Base-by-base conservation (phyloP, 2,113 vertebrate species). In the Petrocephalus microphthalmus region DNA sequence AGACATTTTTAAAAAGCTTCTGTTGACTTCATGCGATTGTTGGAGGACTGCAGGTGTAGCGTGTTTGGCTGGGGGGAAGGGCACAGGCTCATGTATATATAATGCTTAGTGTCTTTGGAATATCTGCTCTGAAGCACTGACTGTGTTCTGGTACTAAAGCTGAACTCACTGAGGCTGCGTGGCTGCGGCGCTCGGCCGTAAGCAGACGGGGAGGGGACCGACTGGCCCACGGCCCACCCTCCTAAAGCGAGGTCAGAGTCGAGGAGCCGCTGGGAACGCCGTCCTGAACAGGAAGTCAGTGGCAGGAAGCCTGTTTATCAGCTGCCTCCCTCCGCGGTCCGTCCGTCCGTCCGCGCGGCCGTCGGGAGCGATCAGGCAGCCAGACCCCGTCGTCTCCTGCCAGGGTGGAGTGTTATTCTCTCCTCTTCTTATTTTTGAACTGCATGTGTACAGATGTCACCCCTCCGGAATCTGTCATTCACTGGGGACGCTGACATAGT, bases 351-450 rank as follows among this genome's bases (percentile, higher is more conserved):
- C 20, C 3, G 25, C 22, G 54, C 5, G 49, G 25, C n/a, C 4
- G 52, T 84, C 22, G 17, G 19, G 81, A 37, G 37, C 19, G 22
- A 25, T 8, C 53, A 60, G 67, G 67, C n/a, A 82, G 37, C 25
- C 15, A 49, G n/a, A 67, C n/a, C 74, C 53, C 45, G 5, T 53
- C 86, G 81, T 90, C 86, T 88, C 87, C 87, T 88, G 89, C 87
- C 71, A 67, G 57, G 84, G 64, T 82, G 83, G 87, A 90, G 74
- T 20, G 19, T 84, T 37, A 60, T 56, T 45, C 56, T 42, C 56
- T 60, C 20, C 33, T 64, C 1, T 60, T 37, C 6, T 37, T 60
- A 42, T 64, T 64, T 45, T 64, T 54, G 33, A 60, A 47, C 19
- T 20, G 29, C 25, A 60, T n/a, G 85, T 19, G 20, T 86, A 13